Percentiles rank a stretch among this genome's conserved stretches.
Conservation (phyloP, 2,888 invertebrate genomes). For the Lycocerus yunnanus region DNA sequence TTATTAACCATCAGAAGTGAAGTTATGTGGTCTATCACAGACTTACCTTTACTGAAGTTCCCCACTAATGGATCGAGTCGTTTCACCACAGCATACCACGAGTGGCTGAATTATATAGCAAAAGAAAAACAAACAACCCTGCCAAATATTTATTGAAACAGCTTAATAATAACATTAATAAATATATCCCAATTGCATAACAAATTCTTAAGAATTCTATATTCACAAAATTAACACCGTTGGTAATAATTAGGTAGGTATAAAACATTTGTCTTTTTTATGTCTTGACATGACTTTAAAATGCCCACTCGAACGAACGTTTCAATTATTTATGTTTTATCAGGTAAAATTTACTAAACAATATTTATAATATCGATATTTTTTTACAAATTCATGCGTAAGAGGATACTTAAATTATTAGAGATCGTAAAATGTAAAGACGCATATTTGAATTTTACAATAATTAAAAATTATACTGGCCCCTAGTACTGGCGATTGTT, state of each 20-base stretch:
- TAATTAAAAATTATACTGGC: conserved; percentile 27
- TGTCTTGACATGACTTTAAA: conserved; percentile 26
- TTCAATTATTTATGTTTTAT: background rate
- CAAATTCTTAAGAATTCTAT: conserved; percentile 25
- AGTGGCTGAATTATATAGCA: no score
- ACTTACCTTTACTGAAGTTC: background rate
- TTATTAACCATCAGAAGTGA: background rate
- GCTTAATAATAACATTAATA: conserved; percentile 31
- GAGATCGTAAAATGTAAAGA: conserved; percentile 24
- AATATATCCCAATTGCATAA: conserved; percentile 32
- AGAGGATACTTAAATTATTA: conserved; percentile 22
- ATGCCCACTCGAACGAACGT: conserved; percentile 11
- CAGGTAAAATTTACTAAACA: conserved; percentile 3
- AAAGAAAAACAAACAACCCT: conserved; percentile 19
- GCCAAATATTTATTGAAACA: conserved; percentile 33
- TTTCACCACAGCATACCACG: no score
- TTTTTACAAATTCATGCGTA: background rate
- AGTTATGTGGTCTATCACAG: no score
- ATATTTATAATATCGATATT: background rate
- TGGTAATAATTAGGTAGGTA: conserved; percentile 2
- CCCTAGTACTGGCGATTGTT: conserved; percentile 32
- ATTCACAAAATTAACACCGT: conserved; percentile 23
- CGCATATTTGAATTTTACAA: conserved; percentile 1
- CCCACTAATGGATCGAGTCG: background rate
- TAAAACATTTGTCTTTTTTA: conserved; percentile 20